Percentiles rank a stretch among this genome's conserved stretches.
Conservation (phyloP, 2,888 invertebrate species). For the Scaptomyza caliginosa region DNA sequence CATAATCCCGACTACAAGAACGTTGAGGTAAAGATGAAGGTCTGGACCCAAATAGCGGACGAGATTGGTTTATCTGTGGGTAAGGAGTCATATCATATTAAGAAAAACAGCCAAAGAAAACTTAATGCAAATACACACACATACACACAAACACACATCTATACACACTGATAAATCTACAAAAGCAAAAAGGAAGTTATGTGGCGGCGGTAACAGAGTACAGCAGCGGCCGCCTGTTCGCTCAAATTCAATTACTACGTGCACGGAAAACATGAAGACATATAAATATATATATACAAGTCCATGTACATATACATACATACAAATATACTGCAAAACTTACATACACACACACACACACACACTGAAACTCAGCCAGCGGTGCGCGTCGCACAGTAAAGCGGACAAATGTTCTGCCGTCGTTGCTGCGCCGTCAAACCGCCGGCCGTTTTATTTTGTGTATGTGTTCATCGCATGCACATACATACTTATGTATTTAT, state of each 20-base stretch:
- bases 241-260: slow-evolving; percentile 65
- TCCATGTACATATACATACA: slow-evolving; percentile 9
- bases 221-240: slow-evolving; percentile 55
- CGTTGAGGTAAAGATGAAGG: slow-evolving; percentile 82
- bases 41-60: slow-evolving; percentile 82
- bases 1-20: slow-evolving; percentile 84
- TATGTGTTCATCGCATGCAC: slow-evolving; percentile 20
- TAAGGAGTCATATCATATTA: slow-evolving; percentile 60
- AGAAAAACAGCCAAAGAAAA: slow-evolving; percentile 5
- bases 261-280: slow-evolving; percentile 46
- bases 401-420: slow-evolving; percentile 69
- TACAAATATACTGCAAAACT: slow-evolving; percentile 34
- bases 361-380: slow-evolving; percentile 36
- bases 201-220: slow-evolving; percentile 37
- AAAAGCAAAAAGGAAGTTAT: slow-evolving; percentile 52
- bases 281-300: slow-evolving; percentile 14
- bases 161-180: slow-evolving; percentile 19
- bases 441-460: slow-evolving; percentile 62
- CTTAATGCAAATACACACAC: slow-evolving; percentile 13
- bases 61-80: slow-evolving; percentile 83
- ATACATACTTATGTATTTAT: slow-evolving; percentile 16
- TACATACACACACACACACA: slow-evolving; percentile 17
- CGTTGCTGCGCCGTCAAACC: slow-evolving; percentile 55
- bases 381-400: slow-evolving; percentile 54
- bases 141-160: slow-evolving; percentile 2